These are phyloP conservation scores for Tympanuchus pallidicinctus DNA, from an alignment of 2,113 vertebrate genomes.

Conservation along the genomic window DNA sequence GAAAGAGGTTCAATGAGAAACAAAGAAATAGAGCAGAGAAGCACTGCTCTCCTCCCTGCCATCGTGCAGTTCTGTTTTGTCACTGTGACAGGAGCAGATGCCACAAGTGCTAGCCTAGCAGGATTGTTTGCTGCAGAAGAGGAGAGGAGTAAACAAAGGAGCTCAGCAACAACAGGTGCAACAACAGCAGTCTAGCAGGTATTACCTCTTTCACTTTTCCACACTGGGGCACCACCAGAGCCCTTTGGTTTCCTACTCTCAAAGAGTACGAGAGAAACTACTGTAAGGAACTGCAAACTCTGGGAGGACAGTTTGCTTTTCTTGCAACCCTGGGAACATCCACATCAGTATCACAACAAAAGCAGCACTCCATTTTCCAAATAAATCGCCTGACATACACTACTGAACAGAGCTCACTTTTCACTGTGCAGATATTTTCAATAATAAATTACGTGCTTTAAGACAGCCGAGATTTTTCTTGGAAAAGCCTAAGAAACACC, in stretches of 20 bases:
- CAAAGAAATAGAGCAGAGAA: constrained; percentile 9
- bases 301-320: fast-evolving
- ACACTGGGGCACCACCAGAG: fast-evolving
- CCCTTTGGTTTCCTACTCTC: not conserved
- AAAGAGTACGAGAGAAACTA: not conserved
- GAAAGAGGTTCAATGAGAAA: not conserved
- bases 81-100: not conserved
- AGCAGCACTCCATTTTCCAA: not conserved
- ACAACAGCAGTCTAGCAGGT: not conserved
- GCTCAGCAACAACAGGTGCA: not conserved
- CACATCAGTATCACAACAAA: not conserved
- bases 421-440: not conserved
- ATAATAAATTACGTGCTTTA: not conserved
- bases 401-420: not conserved
- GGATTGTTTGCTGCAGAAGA: not conserved
- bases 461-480: not conserved
- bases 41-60: constrained; percentile 36
- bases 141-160: not conserved
- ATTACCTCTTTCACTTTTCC: not conserved
- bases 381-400: not conserved
- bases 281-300: not conserved
- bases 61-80: not conserved
- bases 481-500: not conserved
- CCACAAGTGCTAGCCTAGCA: not conserved
- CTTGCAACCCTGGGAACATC: not conserved